Percentiles rank a stretch among this genome's conserved stretches.
These are phyloP conservation scores for Drosophila kohkoa DNA, from an alignment of 1,140 invertebrate species.

Conservation along the genomic window DNA sequence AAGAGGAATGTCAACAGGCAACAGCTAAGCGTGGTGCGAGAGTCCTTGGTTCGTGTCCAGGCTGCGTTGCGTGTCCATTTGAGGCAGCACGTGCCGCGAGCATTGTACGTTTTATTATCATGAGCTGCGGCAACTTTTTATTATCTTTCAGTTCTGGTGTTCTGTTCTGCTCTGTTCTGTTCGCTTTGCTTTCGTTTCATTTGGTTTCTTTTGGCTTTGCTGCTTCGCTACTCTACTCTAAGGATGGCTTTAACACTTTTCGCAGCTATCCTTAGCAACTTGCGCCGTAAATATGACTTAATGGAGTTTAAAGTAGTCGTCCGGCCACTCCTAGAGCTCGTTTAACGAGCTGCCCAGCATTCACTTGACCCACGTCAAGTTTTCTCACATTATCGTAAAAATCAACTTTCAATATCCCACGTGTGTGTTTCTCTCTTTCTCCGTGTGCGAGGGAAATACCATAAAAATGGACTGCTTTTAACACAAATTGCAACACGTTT, in stretches of 20 bases:
- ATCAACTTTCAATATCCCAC: slow-evolving; percentile 68
- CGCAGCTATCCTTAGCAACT: slow-evolving; percentile 44
- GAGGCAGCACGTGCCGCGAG: slow-evolving; percentile 72
- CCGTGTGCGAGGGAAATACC: slow-evolving; percentile 6
- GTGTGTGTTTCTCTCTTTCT: not conserved
- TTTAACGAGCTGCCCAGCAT: slow-evolving; percentile 44
- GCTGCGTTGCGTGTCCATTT: slow-evolving; percentile 78
- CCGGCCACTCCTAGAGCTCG: slow-evolving; percentile 22
- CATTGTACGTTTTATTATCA: slow-evolving; percentile 77
- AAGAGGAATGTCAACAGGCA: slow-evolving; percentile 72
- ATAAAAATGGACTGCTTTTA: slow-evolving; percentile 64
- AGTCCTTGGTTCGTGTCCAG: slow-evolving; percentile 68
- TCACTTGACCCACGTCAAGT: slow-evolving; percentile 64
- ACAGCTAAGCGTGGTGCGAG: slow-evolving; percentile 55
- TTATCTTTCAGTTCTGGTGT: slow-evolving; percentile 56
- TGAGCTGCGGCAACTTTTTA: slow-evolving; percentile 78
- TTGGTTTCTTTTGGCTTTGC: slow-evolving; percentile 5
- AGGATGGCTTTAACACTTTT: slow-evolving; percentile 73
- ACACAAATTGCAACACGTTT: slow-evolving; percentile 72
- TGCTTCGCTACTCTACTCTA: slow-evolving; percentile 4
- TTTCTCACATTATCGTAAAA: slow-evolving; percentile 76
- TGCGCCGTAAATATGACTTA: slow-evolving; percentile 76
- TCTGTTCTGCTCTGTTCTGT: not conserved
- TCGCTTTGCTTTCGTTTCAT: not conserved
- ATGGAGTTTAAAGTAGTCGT: slow-evolving; percentile 74